These are phyloP conservation scores for Ips typographus DNA, from an alignment of 1,140 invertebrate species.

Conservation along the genomic window DNA sequence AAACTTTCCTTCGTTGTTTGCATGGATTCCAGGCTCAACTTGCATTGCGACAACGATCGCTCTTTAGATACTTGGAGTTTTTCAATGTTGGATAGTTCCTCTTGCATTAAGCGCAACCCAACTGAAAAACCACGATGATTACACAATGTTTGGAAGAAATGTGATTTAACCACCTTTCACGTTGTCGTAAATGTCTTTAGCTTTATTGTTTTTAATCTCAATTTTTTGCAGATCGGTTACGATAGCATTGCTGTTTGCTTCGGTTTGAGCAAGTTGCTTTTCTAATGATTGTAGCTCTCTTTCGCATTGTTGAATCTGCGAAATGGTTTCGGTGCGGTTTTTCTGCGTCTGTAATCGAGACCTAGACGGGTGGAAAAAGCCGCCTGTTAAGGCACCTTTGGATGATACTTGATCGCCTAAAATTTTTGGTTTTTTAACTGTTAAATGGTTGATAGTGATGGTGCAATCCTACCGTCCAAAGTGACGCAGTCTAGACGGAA, in stretches of 20 bases:
- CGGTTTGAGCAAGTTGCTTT: slow-evolving; percentile 82
- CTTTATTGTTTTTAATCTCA: slow-evolving; percentile 96
- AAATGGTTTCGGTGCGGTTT: slow-evolving; percentile 81
- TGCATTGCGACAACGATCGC: slow-evolving; percentile 85
- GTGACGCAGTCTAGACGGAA: slow-evolving; percentile 98
- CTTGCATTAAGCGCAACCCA: slow-evolving; percentile 92
- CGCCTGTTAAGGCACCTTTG: slow-evolving; percentile 85
- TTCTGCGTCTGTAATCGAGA: slow-evolving; percentile 97
- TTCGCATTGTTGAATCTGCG: slow-evolving; percentile 82
- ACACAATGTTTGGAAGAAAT: not conserved
- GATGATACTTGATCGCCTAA: slow-evolving; percentile 68
- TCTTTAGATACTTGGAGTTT: slow-evolving; percentile 91
- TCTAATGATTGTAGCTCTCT: slow-evolving; percentile 76
- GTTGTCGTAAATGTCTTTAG: slow-evolving; percentile 95
- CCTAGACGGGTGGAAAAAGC: slow-evolving; percentile 95
- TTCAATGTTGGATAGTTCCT: slow-evolving; percentile 89
- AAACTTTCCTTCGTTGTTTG: slow-evolving; percentile 91
- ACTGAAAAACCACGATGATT: slow-evolving; percentile 46
- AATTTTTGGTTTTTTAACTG: not conserved
- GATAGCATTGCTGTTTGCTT: slow-evolving; percentile 87
- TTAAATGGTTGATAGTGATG: not conserved
- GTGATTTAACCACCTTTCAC: slow-evolving; percentile 68
- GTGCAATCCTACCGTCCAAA: slow-evolving; percentile 66
- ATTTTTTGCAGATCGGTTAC: slow-evolving; percentile 97
- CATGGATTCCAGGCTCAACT: slow-evolving; percentile 93